phyloP scores from a whole-genome alignment of 2,888 invertebrate species.

The Palloptera scutellata region DNA sequence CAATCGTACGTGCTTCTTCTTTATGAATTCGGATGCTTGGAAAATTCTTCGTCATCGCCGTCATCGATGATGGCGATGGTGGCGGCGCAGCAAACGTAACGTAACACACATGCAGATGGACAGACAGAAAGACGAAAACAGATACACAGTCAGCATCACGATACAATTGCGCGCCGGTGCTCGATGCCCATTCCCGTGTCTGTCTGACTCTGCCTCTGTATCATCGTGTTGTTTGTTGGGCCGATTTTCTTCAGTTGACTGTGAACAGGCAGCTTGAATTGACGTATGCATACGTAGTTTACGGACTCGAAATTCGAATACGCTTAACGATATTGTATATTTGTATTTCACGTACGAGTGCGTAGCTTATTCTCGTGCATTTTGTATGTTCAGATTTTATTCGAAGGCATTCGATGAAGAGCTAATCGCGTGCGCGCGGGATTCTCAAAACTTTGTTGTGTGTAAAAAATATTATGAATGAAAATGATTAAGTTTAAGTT shows the following conservation, averaged over 20 bases:
- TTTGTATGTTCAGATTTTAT: not conserved
- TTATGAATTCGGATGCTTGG: slow-evolving; percentile 32
- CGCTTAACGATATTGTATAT: not conserved
- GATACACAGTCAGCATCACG: slow-evolving; percentile 21
- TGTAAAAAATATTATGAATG: not conserved
- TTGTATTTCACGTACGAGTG: not conserved
- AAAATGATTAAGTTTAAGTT: no score
- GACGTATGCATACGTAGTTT: slow-evolving; percentile 47
- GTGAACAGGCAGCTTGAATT: slow-evolving; percentile 61
- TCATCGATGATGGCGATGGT: not conserved
- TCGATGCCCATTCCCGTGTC: slow-evolving; percentile 3
- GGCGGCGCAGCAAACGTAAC: slow-evolving; percentile 6
- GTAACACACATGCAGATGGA: not conserved
- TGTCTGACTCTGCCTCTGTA: slow-evolving; percentile 32
- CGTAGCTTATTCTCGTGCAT: not conserved
- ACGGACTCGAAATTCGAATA: slow-evolving; percentile 14
- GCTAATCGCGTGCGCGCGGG: slow-evolving; percentile 48
- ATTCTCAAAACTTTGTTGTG: slow-evolving; percentile 8
- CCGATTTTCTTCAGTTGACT: slow-evolving; percentile 56
- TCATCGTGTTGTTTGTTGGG: slow-evolving; percentile 34
- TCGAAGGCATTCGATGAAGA: not conserved
- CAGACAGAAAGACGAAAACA: not conserved
- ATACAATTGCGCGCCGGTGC: slow-evolving; percentile 22
- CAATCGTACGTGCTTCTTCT: not conserved
- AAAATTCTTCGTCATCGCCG: slow-evolving; percentile 27